phyloP scores from a whole-genome alignment of 2,113 vertebrate genomes.

The Albula glossodonta region DNA sequence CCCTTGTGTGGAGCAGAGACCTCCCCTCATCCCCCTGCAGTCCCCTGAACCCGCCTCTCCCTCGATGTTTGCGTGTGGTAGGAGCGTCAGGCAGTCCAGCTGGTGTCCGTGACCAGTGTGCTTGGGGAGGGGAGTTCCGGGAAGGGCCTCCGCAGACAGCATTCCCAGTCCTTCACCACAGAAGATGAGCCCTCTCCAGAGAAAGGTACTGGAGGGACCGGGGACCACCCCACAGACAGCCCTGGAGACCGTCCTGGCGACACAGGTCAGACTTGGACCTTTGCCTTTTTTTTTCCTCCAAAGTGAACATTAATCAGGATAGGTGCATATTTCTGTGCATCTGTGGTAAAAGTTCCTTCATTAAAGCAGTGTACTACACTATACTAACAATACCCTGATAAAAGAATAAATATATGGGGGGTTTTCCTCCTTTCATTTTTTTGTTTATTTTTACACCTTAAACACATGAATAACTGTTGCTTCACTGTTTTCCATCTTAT shows the following conservation, averaged over 20 bases:
- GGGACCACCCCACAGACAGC: conserved; percentile 50
- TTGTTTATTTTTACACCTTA: too few species aligned
- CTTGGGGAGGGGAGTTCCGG: conserved; percentile 58
- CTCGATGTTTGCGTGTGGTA: conserved; percentile 41
- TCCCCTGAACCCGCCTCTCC: neutral
- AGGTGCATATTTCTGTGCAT: neutral
- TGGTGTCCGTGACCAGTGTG: conserved; percentile 76
- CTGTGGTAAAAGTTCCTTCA: too few species aligned
- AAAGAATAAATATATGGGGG: too few species aligned
- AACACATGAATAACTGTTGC: too few species aligned
- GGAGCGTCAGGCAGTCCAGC: conserved; percentile 85
- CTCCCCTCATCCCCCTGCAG: neutral
- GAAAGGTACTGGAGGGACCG: conserved; percentile 43
- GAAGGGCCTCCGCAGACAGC: conserved; percentile 65
- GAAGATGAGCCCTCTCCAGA: conserved; percentile 69
- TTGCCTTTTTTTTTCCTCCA: neutral
- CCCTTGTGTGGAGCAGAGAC: neutral
- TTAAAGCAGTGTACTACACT: too few species aligned
- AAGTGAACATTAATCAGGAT: neutral
- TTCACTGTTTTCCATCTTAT: too few species aligned
- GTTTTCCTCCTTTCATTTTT: too few species aligned
- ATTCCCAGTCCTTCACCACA: conserved; percentile 26
- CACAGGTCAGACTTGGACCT: neutral
- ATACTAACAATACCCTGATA: too few species aligned
- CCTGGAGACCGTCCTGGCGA: neutral